A percentile compares a stretch with the other conserved stretches of the same genome.
These are phyloP conservation scores for Scaptomyza graminum DNA, from an alignment of 1,140 invertebrate genomes.

Conservation along the genomic window DNA sequence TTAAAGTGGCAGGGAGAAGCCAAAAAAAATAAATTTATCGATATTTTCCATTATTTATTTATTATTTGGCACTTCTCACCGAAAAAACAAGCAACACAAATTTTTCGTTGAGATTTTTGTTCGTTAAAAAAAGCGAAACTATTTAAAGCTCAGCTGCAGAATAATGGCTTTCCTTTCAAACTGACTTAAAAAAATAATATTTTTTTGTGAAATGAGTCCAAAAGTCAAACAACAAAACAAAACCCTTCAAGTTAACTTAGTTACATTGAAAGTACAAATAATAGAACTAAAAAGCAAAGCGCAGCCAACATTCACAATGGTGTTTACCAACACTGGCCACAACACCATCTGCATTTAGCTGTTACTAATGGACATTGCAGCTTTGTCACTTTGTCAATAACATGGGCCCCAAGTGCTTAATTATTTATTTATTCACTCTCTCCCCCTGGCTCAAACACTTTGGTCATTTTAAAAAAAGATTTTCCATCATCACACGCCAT, in stretches of 20 bases:
- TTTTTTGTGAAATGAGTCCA: too few relatives aligned
- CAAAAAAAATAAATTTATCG: conserved; percentile 47
- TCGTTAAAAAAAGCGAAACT: background rate
- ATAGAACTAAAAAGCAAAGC: background rate
- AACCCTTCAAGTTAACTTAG: too few relatives aligned
- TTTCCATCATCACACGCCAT: conserved; percentile 33
- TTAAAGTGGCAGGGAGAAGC: background rate
- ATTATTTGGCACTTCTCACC: conserved; percentile 66
- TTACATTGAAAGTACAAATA: too few relatives aligned
- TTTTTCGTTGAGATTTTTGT: background rate
- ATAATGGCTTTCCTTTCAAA: background rate
- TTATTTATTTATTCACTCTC: conserved; percentile 19
- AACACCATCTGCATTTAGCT: background rate
- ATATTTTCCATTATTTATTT: conserved; percentile 78
- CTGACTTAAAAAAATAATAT: too few relatives aligned
- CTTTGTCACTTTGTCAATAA: conserved; percentile 2
- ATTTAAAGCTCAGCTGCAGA: background rate
- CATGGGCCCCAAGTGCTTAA: conserved; percentile 1
- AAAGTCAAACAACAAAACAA: too few relatives aligned
- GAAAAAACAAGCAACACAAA: background rate
- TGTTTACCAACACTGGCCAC: conserved; percentile 16
- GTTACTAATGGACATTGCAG: conserved; percentile 3
- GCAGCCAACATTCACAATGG: too few relatives aligned
- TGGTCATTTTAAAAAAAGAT: conserved; percentile 5
- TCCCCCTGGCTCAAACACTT: background rate